These are phyloP conservation scores for Oryzias celebensis DNA, from an alignment of 2,113 vertebrate genomes.

Conservation along the genomic window DNA sequence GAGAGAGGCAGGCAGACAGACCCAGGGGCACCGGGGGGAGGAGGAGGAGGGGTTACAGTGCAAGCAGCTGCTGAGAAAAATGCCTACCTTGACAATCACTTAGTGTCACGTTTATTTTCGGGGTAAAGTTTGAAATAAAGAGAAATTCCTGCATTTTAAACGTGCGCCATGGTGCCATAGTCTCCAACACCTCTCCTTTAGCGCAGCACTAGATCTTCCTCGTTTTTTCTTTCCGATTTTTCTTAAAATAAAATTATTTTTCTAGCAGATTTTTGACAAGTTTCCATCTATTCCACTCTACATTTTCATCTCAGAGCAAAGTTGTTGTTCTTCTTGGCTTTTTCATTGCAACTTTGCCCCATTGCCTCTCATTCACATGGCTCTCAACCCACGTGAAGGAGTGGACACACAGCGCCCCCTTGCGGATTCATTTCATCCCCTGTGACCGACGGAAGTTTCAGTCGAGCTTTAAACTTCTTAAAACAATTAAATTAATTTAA, in stretches of 20 bases:
- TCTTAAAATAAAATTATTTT: not conserved
- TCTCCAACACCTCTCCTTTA: too few relatives aligned
- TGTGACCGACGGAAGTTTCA: constrained; percentile 2
- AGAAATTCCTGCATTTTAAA: not conserved
- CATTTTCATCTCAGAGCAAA: too few relatives aligned
- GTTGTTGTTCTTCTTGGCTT: not conserved
- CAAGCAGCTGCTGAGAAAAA: constrained; percentile 59
- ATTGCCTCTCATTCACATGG: constrained; percentile 6
- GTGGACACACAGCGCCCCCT: constrained; percentile 76
- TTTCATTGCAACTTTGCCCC: not conserved
- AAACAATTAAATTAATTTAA: not conserved
- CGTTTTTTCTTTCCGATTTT: not conserved
- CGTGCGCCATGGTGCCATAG: not conserved
- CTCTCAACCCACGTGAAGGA: constrained; percentile 8
- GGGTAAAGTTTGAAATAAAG: constrained; percentile 5
- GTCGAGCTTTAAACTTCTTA: constrained; percentile 2
- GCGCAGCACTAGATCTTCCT: too few relatives aligned
- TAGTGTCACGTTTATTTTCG: constrained; percentile 27
- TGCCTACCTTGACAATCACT: constrained; percentile 50
- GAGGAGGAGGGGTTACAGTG: constrained; percentile 66
- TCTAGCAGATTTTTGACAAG: too few relatives aligned
- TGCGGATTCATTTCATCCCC: constrained; percentile 46
- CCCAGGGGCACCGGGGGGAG: constrained; percentile 11
- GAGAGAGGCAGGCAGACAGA: constrained; percentile 23
- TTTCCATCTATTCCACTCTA: too few relatives aligned